Base-by-base conservation (phyloP, 37 sponge, comb jelly and placozoan species). In the Petrosia ficiformis region DNA sequence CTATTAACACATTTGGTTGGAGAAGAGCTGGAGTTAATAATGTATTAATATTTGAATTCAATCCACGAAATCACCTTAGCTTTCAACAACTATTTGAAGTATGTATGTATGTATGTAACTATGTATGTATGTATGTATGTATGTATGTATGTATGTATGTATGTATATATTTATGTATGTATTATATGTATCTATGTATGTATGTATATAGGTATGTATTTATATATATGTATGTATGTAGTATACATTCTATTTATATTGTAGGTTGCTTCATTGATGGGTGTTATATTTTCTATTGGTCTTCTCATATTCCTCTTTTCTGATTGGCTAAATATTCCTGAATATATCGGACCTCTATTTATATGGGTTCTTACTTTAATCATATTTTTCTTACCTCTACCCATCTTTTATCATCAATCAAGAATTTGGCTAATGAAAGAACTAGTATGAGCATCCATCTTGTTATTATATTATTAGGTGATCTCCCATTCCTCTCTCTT, bases 31-130 rank as follows among this genome's bases (percentile, higher is more conserved):
- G 96, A 3, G 96, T 96, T 29, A 96, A 96, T 63, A 86, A 81
- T 80, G 87, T 92, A 3, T 90, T 96, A 71, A 96, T 96, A 26
- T 96, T 96, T 63, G 96, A 89, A 68, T 80, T 92, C 65, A 76
- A 96, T 72, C 96, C 96, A 2, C 59, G 96, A 25, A 54, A 96
- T 76, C 57, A 92, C 54, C 77, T 92, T 59, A 86, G 74, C 69
- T 83, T 71, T 59, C 70, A 81, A 8, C 77, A 96, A 56, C 81
- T 96, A 1, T 83, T 92, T 70, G 90, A 78, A 44, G 96, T 96
- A 60, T n/a, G n/a, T n/a, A n/a, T n/a, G n/a, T n/a, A n/a, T n/a
- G n/a, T n/a, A n/a, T n/a, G n/a, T n/a, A n/a, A n/a, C n/a, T n/a
- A n/a, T n/a, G n/a, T n/a, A n/a, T n/a, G n/a, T n/a, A n/a, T n/a